These are phyloP conservation scores for Craniophora ligustri DNA, from an alignment of 2,888 invertebrate genomes.

Conservation along the genomic window DNA sequence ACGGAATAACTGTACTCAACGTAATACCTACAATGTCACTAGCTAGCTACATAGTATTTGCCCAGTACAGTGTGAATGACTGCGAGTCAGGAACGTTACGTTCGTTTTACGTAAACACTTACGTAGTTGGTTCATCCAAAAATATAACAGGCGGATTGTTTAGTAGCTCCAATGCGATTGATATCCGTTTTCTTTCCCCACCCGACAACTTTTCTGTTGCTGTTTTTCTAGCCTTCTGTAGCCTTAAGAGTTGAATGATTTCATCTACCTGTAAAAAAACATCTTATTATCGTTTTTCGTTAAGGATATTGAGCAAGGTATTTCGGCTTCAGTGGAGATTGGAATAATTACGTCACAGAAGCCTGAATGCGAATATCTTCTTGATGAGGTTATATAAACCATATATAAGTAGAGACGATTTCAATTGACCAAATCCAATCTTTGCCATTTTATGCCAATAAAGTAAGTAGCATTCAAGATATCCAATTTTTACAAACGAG, in stretches of 20 bases:
- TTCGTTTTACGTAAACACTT: constrained; percentile 66
- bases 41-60: background rate
- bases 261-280: constrained; percentile 93
- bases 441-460: no score
- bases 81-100: background rate
- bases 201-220: constrained; percentile 94
- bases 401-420: no score
- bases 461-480: no score
- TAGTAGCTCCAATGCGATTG: constrained; percentile 96
- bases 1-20: background rate
- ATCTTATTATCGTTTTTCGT: background rate
- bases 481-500: no score
- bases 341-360: no score
- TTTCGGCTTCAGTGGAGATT: no score
- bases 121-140: constrained; percentile 99
- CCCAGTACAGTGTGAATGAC: background rate
- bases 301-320: no score
- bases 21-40: background rate
- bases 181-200: constrained; percentile 97
- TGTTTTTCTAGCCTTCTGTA: constrained; percentile 92
- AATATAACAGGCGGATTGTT: constrained; percentile 98
- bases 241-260: constrained; percentile 94
- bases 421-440: no score
- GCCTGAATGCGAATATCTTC: no score
- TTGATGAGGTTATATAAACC: no score